These are phyloP conservation scores for Arremon brunneinucha DNA, from an alignment of 2,797 vertebrate genomes.

Conservation along the genomic window DNA sequence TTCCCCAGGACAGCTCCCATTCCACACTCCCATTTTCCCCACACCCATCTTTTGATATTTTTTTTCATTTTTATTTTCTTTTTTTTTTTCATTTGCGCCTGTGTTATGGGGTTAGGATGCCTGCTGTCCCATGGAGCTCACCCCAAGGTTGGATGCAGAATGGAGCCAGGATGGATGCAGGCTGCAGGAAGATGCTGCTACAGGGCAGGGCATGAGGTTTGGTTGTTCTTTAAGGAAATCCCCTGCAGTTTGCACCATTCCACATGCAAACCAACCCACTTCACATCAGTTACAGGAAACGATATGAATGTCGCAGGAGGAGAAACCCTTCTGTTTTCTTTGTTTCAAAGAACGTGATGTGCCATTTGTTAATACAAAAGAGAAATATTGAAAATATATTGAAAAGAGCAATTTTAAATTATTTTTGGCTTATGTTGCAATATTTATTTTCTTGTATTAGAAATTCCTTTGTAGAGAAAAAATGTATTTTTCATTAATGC, in stretches of 20 bases:
- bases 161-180: background rate
- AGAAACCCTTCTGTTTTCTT: constrained; percentile 90
- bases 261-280: constrained; percentile 71
- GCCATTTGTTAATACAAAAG: constrained; percentile 99
- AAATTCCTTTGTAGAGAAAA: constrained; percentile 99
- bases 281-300: constrained; percentile 83
- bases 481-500: constrained; percentile 99
- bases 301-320: constrained; percentile 98
- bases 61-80: accelerated
- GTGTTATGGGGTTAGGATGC: background rate
- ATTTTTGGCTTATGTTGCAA: constrained; percentile 99
- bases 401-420: constrained; percentile 99
- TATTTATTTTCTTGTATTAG: constrained; percentile 99
- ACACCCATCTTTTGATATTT: background rate
- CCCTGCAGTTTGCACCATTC: constrained; percentile 76
- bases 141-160: background rate
- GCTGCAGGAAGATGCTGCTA: background rate
- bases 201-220: constrained; percentile 15
- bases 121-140: background rate
- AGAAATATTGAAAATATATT: constrained; percentile 99
- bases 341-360: constrained; percentile 98
- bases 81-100: background rate
- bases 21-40: background rate
- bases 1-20: background rate
- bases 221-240: constrained; percentile 80